Conservation (phyloP, 2,797 vertebrate genomes). For the Microctenopoma lineatum region DNA sequence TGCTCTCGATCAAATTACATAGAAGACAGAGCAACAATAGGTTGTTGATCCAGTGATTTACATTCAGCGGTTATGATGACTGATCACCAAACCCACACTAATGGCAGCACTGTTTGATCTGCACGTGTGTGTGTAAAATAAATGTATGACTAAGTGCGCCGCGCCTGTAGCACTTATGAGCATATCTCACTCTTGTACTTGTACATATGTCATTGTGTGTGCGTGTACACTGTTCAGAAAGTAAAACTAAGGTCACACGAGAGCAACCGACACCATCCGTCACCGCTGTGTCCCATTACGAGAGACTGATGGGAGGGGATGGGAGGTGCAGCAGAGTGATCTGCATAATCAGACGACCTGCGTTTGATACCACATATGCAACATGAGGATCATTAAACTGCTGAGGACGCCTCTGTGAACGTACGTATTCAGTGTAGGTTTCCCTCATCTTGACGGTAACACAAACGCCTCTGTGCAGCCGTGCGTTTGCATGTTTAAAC, state of each 20-base stretch:
- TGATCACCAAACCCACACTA: constrained; percentile 48
- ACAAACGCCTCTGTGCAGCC: not conserved
- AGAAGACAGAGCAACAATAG: constrained; percentile 56
- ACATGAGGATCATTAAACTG: constrained; percentile 1
- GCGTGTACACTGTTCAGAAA: constrained; percentile 20
- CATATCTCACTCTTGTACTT: constrained; percentile 16
- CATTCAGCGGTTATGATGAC: constrained; percentile 41
- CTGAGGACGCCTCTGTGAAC: not conserved
- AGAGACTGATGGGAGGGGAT: constrained; percentile 21
- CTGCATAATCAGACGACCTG: constrained; percentile 3
- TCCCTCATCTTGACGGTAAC: not conserved
- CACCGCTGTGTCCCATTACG: constrained; percentile 37
- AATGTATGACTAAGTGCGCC: constrained; percentile 43
- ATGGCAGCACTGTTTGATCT: constrained; percentile 45
- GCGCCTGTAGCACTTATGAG: constrained; percentile 6
- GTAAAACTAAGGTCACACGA: constrained; percentile 24
- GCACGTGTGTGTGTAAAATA: constrained; percentile 34
- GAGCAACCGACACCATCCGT: constrained; percentile 27
- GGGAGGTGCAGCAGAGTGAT: constrained; percentile 23
- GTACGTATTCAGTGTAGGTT: not conserved
- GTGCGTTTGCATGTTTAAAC: not conserved
- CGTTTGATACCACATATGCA: constrained; percentile 4
- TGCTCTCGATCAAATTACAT: constrained; percentile 66
- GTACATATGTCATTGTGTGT: constrained; percentile 36
- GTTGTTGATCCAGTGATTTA: constrained; percentile 65